Evolutionary conservation across 2,888 invertebrate genomes (phyloP).

Genomic region (Lasioglossum marginatum): DNA sequence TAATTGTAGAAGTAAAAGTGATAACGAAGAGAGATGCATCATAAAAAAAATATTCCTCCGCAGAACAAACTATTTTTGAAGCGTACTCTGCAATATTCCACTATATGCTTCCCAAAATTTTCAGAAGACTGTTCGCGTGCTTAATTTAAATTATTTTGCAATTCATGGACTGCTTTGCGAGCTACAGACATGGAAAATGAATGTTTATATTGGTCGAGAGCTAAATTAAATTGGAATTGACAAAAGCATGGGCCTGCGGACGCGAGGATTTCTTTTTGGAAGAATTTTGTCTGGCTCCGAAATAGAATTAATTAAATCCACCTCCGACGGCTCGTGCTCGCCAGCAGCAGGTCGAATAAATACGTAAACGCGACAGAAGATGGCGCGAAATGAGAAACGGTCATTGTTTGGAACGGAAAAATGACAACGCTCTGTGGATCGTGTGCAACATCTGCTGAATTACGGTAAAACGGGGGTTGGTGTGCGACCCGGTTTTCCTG

Average conservation of each 20-base stretch:
- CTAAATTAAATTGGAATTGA: neutral
- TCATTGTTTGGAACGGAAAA: slow-evolving; percentile 18
- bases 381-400: slow-evolving; percentile 20
- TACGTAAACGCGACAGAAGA: slow-evolving; percentile 14
- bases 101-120: neutral
- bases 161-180: neutral
- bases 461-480: neutral
- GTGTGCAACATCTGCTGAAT: slow-evolving; percentile 49
- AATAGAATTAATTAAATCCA: slow-evolving; percentile 9
- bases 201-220: neutral
- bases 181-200: neutral
- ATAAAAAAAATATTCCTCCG: neutral
- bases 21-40: neutral
- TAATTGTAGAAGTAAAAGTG: neutral
- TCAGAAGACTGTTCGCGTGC: neutral
- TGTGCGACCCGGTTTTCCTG: slow-evolving; percentile 6
- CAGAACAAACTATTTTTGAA: neutral
- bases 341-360: slow-evolving; percentile 11
- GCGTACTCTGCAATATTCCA: neutral
- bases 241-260: neutral
- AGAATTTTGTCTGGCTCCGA: neutral
- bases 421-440: slow-evolving; percentile 35
- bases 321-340: neutral
- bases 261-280: neutral
- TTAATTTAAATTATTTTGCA: neutral